phyloP scores from a whole-genome alignment of 2,888 invertebrate genomes.

The Noctua pronuba region DNA sequence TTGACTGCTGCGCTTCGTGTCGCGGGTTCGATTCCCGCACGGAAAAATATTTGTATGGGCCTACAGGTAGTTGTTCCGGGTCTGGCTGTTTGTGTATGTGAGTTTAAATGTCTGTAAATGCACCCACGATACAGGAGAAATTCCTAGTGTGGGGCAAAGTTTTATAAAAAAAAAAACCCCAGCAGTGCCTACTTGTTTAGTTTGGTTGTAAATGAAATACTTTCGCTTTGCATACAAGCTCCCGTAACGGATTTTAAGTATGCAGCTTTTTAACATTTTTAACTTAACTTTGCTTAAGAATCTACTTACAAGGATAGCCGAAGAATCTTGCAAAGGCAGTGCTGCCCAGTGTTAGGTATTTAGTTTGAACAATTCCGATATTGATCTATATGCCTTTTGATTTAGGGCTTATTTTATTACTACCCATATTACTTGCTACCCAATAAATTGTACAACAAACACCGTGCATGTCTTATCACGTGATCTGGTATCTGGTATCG shows the following conservation, averaged over 20 bases:
- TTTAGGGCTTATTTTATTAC: conserved; percentile 31
- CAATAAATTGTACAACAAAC: conserved; percentile 65
- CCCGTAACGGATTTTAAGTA: background rate
- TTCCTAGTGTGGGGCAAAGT: no score
- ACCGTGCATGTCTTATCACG: conserved; percentile 65
- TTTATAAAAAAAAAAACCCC: no score
- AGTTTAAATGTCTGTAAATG: no score
- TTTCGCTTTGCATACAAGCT: background rate
- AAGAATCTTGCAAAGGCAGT: background rate
- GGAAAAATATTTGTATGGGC: no score
- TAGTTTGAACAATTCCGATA: background rate
- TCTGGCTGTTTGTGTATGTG: no score
- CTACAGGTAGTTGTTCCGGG: no score
- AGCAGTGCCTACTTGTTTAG: background rate
- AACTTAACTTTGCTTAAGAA: background rate
- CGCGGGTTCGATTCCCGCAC: no score
- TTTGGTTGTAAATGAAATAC: background rate
- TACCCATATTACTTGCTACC: conserved; percentile 37
- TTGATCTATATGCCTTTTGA: background rate
- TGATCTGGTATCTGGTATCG: conserved; percentile 68
- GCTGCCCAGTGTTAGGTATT: background rate
- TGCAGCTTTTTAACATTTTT: background rate
- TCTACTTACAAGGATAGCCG: background rate
- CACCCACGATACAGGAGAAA: no score
- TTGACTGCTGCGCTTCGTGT: no score